phyloP scores from a whole-genome alignment of 2,888 invertebrate genomes.

The Pteria penguin region DNA sequence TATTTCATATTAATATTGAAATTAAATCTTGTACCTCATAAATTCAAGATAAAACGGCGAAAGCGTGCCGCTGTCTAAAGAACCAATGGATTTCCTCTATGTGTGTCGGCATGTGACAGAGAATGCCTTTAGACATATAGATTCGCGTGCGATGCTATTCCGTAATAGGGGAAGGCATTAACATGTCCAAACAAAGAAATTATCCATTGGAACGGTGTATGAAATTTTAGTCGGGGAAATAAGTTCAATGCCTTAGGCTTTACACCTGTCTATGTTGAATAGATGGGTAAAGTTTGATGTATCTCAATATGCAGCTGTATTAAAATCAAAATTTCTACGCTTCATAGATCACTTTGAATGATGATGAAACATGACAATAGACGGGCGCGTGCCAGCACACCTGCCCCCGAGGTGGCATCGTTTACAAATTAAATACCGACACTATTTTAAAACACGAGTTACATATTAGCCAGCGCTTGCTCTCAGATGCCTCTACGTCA shows the following conservation, averaged over 20 bases:
- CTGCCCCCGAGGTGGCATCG: slow-evolving; percentile 32
- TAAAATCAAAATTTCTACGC: slow-evolving; percentile 29
- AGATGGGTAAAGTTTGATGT: slow-evolving; percentile 32
- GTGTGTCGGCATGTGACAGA: slow-evolving; percentile 17
- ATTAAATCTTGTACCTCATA: slow-evolving; percentile 19
- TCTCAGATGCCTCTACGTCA: slow-evolving; percentile 28
- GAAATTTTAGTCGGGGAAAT: background rate
- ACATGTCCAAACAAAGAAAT: background rate
- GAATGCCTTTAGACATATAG: slow-evolving; percentile 15
- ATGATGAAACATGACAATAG: slow-evolving; percentile 24
- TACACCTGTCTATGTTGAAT: slow-evolving; percentile 17
- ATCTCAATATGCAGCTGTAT: slow-evolving; percentile 39
- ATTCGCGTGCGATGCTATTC: background rate
- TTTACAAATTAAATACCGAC: slow-evolving; percentile 35
- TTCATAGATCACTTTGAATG: slow-evolving; percentile 30
- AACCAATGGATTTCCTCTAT: slow-evolving; percentile 10
- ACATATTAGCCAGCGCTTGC: slow-evolving; percentile 10
- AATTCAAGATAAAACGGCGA: slow-evolving; percentile 18
- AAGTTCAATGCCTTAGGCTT: background rate
- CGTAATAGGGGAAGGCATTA: background rate
- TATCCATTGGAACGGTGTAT: background rate
- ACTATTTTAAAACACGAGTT: slow-evolving; percentile 19
- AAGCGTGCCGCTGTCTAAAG: slow-evolving; percentile 24
- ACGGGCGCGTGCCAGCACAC: slow-evolving; percentile 40
- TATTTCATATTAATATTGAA: too few relatives aligned